Conservation (phyloP, 2,888 invertebrate genomes). For the Silvanus unidentatus region DNA sequence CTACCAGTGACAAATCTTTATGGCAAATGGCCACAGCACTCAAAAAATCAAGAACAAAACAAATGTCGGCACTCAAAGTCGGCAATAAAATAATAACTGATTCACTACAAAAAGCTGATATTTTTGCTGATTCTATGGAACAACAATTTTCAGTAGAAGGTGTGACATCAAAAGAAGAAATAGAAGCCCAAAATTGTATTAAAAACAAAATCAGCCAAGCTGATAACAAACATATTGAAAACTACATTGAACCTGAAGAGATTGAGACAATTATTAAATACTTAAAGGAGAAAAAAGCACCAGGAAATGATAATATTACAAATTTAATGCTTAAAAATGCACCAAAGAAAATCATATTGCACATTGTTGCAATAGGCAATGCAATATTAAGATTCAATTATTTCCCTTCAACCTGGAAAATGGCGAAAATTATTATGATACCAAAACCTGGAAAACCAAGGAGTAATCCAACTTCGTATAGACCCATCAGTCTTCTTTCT, state of each 20-base stretch:
- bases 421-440: constrained; percentile 20
- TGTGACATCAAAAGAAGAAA: not conserved
- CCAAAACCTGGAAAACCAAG: constrained; percentile 24
- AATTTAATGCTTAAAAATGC: constrained; percentile 7
- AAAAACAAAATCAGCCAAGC: not conserved
- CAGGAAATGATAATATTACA: constrained; percentile 10
- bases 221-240: too few species aligned
- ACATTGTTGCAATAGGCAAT: constrained; percentile 6
- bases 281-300: constrained; percentile 5
- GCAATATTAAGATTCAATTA: constrained; percentile 5
- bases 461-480: constrained; percentile 17
- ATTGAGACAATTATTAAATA: not conserved
- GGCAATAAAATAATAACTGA: too few species aligned
- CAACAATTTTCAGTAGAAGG: too few species aligned
- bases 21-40: too few species aligned
- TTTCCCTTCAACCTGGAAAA: constrained; percentile 26
- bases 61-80: too few species aligned
- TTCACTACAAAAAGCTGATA: too few species aligned
- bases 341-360: constrained; percentile 2
- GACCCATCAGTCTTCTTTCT: constrained; percentile 27
- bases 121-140: too few species aligned
- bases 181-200: not conserved
- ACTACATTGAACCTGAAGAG: not conserved
- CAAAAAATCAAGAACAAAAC: too few species aligned
- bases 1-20: too few species aligned